Base-by-base conservation (phyloP, 1,140 invertebrate species). In the Phortica variegata region DNA sequence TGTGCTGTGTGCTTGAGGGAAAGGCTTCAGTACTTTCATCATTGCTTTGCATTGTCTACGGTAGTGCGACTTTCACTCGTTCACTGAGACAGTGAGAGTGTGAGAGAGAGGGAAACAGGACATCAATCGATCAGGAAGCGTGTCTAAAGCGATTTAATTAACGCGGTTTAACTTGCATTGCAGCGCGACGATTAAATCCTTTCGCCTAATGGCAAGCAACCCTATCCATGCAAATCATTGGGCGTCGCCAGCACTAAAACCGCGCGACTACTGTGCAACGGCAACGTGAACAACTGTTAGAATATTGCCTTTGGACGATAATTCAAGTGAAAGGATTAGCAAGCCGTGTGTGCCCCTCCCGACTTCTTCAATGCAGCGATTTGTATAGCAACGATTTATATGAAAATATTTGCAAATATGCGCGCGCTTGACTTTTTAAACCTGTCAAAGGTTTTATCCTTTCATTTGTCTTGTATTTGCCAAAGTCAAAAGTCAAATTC, bases 101-200 rank as follows among this genome's bases (percentile, higher is more conserved):
- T n/a, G n/a, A n/a, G n/a, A n/a, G n/a, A n/a, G n/a, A n/a, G n/a
- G n/a, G n/a, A n/a, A n/a, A n/a, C n/a, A n/a, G n/a, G n/a, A n/a
- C n/a, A n/a, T n/a, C 53, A 51, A 43, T 29, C 29, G 47, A 41
- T 17, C 16, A 29, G 43, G 33, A 43, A 72, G 68, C 68, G 68
- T 72, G 58, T 61, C 68, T 55, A 71, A 71, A 49, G 60, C 56
- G 68, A 71, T 71, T 71, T 68, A 71, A 71, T 71, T 72, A 68
- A 68, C 63, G 63, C 68, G 68, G 68, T 71, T 45, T 58, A 49
- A 53, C 55, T 60, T 58, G 56, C 54, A 50, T 43, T 49, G 37
- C 34, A 57, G 33, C 31, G 44, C 44, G 7, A 13, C 50, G 47
- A 39, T 41, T 56, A 47, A 70, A 65, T 61, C 65, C 59, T 62